A percentile compares a stretch with the other conserved stretches of the same genome.
phyloP scores from a whole-genome alignment of 2,113 vertebrate genomes.

The Solea senegalensis region DNA sequence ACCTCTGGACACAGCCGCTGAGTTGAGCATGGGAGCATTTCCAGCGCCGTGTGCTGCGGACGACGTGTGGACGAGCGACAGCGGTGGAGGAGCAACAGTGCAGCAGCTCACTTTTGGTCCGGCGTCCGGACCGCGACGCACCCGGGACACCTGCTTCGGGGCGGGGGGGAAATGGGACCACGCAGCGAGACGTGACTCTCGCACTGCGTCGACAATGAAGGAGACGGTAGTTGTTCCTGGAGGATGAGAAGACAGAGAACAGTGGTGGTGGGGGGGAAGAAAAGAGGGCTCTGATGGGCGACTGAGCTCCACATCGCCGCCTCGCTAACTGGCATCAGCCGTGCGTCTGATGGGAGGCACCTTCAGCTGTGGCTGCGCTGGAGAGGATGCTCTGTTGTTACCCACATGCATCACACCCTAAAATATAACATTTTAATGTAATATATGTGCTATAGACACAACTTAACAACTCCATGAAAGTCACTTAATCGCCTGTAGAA shows the following conservation, averaged over 20 bases:
- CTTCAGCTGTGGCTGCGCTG: slow-evolving; percentile 7
- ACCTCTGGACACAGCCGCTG: slow-evolving; percentile 53
- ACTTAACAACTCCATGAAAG: no score
- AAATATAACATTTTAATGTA: no score
- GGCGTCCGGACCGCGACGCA: slow-evolving; percentile 30
- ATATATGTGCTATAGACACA: no score
- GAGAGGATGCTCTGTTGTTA: background rate
- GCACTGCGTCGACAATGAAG: slow-evolving; percentile 14
- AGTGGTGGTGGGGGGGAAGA: background rate
- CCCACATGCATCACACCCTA: no score
- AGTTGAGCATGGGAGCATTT: slow-evolving; percentile 34
- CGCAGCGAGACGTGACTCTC: slow-evolving; percentile 46
- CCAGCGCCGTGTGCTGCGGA: slow-evolving; percentile 50
- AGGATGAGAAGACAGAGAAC: slow-evolving; percentile 3
- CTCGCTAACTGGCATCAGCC: slow-evolving; percentile 22
- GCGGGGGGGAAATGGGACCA: background rate
- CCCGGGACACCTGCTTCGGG: slow-evolving; percentile 47
- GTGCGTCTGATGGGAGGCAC: slow-evolving; percentile 51
- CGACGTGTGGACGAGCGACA: slow-evolving; percentile 4
- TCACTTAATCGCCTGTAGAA: no score
- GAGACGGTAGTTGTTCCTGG: background rate
- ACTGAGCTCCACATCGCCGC: slow-evolving; percentile 61
- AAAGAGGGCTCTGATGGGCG: slow-evolving; percentile 19
- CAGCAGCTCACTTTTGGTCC: slow-evolving; percentile 47
- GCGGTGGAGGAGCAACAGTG: slow-evolving; percentile 53